Conservation (phyloP, 2,888 invertebrate species). For the Eremobia ochroleuca region DNA sequence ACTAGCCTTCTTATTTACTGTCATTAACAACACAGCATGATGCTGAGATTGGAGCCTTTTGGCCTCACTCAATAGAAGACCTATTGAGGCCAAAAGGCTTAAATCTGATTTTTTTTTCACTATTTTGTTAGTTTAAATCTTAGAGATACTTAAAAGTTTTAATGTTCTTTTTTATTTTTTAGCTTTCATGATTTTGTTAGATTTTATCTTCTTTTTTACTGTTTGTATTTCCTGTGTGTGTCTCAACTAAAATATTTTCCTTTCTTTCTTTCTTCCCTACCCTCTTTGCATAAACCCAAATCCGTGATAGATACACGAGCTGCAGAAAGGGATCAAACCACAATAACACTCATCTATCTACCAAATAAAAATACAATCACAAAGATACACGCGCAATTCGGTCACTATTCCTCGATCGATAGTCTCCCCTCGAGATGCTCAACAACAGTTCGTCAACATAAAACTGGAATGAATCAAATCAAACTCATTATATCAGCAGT, state of each 20-base stretch:
- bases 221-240: not conserved
- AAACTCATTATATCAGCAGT: conserved; percentile 74
- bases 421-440: conserved; percentile 67
- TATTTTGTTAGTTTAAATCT: not conserved
- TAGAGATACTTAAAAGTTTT: not conserved
- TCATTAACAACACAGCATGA: not conserved
- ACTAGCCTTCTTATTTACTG: too few species aligned
- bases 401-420: conserved; percentile 70
- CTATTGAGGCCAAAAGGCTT: too few species aligned
- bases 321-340: conserved; percentile 1
- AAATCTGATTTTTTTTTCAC: too few species aligned
- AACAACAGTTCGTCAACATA: conserved; percentile 70
- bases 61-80: too few species aligned
- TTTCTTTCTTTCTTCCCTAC: not conserved
- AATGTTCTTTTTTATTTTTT: too few species aligned
- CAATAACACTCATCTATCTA: conserved; percentile 1
- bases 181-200: not conserved
- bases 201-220: not conserved
- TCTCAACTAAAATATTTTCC: not conserved
- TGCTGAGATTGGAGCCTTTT: not conserved
- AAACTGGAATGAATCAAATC: conserved; percentile 74
- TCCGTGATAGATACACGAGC: not conserved
- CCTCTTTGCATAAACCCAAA: not conserved
- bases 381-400: conserved; percentile 53
- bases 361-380: conserved; percentile 44